Percentiles rank a stretch among this genome's conserved stretches.
Conservation (phyloP, 1,140 invertebrate genomes). For the Drosophila oshimai region DNA sequence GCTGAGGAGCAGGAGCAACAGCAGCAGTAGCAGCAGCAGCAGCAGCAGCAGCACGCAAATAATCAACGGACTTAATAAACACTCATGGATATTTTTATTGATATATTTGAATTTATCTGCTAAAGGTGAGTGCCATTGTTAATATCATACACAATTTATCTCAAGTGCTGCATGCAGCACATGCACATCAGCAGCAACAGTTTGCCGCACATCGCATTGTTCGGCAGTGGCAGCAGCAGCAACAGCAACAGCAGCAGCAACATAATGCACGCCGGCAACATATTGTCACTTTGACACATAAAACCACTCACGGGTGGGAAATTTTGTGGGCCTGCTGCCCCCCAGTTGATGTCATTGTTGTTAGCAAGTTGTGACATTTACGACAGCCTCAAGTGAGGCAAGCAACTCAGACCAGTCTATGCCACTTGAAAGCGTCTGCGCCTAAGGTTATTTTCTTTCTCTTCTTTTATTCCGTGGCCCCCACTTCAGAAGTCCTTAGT, state of each 20-base stretch:
- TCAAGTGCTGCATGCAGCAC: conserved; percentile 28
- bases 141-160: conserved; percentile 11
- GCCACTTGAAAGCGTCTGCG: conserved; percentile 73
- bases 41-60: conserved; percentile 55
- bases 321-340: conserved; percentile 20
- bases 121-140: conserved; percentile 77
- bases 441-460: conserved; percentile 49
- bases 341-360: conserved; percentile 32
- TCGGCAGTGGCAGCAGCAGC: conserved; percentile 27
- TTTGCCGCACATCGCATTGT: conserved; percentile 45
- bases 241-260: conserved; percentile 29
- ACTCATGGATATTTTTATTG: conserved; percentile 83
- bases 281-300: conserved; percentile 80
- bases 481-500: conserved; percentile 33
- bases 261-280: conserved; percentile 66
- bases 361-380: conserved; percentile 73
- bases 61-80: conserved; percentile 81
- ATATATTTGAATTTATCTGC: conserved; percentile 83
- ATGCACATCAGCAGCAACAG: conserved; percentile 42
- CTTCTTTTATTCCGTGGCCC: conserved; percentile 24
- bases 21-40: conserved; percentile 10
- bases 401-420: conserved; percentile 56
- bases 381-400: conserved; percentile 72
- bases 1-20: conserved; percentile 23
- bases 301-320: conserved; percentile 62